Conservation (phyloP, 2,888 invertebrate species). For the Caenorhabditis sp. region DNA sequence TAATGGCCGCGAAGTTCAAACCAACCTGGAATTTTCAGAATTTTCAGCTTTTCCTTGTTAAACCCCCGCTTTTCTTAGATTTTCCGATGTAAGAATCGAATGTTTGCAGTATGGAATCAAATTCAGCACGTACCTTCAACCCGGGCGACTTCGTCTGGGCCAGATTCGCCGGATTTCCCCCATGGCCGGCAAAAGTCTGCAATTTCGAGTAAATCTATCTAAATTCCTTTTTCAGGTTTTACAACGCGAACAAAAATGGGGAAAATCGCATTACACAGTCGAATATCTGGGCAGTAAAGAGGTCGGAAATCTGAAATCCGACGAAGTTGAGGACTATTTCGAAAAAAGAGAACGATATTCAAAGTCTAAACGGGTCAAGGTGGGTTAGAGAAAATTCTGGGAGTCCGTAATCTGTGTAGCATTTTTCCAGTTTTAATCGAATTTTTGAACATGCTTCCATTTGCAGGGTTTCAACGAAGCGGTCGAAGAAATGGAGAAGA, state of each 20-base stretch:
- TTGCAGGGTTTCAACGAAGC: conserved; percentile 38
- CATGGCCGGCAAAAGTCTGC: conserved; percentile 91
- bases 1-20: background rate
- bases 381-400: background rate
- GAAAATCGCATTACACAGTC: conserved; percentile 15
- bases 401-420: background rate
- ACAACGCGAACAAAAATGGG: conserved; percentile 4
- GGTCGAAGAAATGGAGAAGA: conserved; percentile 18
- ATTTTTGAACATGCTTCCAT: too few relatives aligned
- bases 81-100: too few relatives aligned
- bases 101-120: background rate
- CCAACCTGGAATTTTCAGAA: background rate
- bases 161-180: conserved; percentile 94
- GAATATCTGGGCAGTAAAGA: conserved; percentile 32
- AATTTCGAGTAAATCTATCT: background rate
- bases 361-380: conserved; percentile 24
- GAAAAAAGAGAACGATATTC: conserved; percentile 30
- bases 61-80: background rate
- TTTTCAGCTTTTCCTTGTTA: background rate
- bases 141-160: conserved; percentile 87
- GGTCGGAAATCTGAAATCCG: conserved; percentile 1
- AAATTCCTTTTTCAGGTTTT: conserved; percentile 17
- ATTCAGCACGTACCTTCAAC: conserved; percentile 25
- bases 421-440: background rate
- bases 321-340: conserved; percentile 37